Base-by-base conservation (phyloP, 2,113 vertebrate genomes). In the Leptobrachium ailaonicum region DNA sequence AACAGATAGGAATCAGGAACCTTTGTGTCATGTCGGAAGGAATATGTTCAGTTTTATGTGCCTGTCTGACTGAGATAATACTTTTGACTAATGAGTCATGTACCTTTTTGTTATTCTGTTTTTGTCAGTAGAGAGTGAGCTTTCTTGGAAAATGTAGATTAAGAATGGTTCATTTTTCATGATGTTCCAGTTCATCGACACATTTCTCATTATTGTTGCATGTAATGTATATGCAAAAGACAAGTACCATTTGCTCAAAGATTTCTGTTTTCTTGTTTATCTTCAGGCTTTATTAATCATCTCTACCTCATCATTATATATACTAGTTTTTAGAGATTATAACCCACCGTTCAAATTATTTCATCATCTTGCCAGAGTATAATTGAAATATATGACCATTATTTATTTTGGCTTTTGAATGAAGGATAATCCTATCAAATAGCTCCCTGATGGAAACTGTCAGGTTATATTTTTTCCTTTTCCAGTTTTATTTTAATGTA, bases 151-250 rank as follows among this genome's bases (percentile, higher is more conserved):
- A 77, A 60, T 69, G 68, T 54, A 77, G 75, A 77, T 77, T 77
- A 77, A 69, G 75, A 69, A 69, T 13, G 68, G 75, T 44, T 77
- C 75, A 77, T 77, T 77, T 77, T 66, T 77, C 75, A 77, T 69
- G 54, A 77, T 77, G 66, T 77, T 77, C 41, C 54, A 69, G 75
- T 60, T 70, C 41, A n/a, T 69, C 66, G 66, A 70, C 75, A 77
- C 66, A 77, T 77, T 77, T 77, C 75, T 77, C 75, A 77, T 77
- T 77, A 77, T 77, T 77, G 75, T 70, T 77, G 58, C 75, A 70
- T 68, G 41, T 70, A 69, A 77, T 44, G 68, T 70, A 66, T 77
- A 66, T 56, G 41, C 56, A 77, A 41, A 32, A 77, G 75, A 77
- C 75, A 77, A 77, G 75, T 70, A 47, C 66, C 66, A 77, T 77